A percentile compares a stretch with the other conserved stretches of the same genome.
These are phyloP conservation scores for Girardinus metallicus DNA, from an alignment of 2,797 vertebrate genomes.

Conservation along the genomic window DNA sequence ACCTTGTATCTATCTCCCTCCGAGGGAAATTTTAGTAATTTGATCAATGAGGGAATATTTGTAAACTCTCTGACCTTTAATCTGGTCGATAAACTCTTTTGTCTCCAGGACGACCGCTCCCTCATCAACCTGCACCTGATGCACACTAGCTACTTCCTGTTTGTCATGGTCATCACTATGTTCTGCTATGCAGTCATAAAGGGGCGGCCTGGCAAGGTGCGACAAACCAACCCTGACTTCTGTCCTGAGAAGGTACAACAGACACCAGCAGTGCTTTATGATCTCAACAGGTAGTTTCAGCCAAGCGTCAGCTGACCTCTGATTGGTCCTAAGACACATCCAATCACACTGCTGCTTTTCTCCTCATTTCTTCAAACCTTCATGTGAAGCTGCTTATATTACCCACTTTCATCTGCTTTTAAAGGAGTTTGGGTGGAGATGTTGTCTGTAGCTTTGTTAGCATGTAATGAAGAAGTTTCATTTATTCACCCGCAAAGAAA, in stretches of 20 bases:
- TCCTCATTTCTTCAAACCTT: conserved; percentile 5
- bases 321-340: conserved; percentile 49
- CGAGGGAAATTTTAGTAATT: neutral
- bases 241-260: conserved; percentile 92
- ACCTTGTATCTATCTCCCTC: neutral
- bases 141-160: conserved; percentile 99
- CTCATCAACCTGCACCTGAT: conserved; percentile 99
- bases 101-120: conserved; percentile 92
- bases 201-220: conserved; percentile 94
- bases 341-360: conserved; percentile 44
- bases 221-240: conserved; percentile 91
- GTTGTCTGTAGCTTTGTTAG: neutral
- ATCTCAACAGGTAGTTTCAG: conserved; percentile 64
- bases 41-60: neutral
- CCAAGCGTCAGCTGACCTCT: conserved; percentile 18
- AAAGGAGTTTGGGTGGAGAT: neutral
- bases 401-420: neutral
- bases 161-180: conserved; percentile 99
- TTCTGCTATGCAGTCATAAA: conserved; percentile 99
- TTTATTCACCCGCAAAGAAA: neutral
- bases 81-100: conserved; percentile 5
- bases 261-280: conserved; percentile 58
- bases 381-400: neutral
- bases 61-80: neutral
- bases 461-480: neutral